Percentiles rank a stretch among this genome's conserved stretches.
phyloP scores from a whole-genome alignment of 2,888 invertebrate genomes.

The Dynastes hyllus region DNA sequence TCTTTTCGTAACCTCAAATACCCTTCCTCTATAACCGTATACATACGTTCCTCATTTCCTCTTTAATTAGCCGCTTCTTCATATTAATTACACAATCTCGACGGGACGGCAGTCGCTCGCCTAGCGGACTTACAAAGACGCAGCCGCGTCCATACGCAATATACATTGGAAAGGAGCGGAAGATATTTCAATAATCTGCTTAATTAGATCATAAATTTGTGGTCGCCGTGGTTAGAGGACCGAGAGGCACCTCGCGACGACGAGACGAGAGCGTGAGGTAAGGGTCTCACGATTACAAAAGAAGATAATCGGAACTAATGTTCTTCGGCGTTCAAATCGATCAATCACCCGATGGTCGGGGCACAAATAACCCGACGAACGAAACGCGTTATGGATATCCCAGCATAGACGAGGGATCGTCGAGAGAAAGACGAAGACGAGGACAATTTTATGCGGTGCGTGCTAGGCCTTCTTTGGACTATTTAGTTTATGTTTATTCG shows the following conservation, averaged over 20 bases:
- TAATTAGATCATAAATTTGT: slow-evolving; percentile 45
- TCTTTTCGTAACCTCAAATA: too few species aligned
- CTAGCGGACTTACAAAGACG: background rate
- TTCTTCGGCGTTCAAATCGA: slow-evolving; percentile 62
- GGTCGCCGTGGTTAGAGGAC: background rate
- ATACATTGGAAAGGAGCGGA: background rate
- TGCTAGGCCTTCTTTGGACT: slow-evolving; percentile 45
- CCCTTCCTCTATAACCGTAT: too few species aligned
- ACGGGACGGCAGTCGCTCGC: too few species aligned
- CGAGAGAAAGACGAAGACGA: background rate
- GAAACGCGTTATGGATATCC: slow-evolving; percentile 9
- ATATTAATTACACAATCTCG: slow-evolving; percentile 2
- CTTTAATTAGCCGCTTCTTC: slow-evolving; percentile 1
- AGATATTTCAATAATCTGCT: slow-evolving; percentile 40
- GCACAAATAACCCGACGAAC: slow-evolving; percentile 22
- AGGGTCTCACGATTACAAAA: slow-evolving; percentile 62
- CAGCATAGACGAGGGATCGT: background rate
- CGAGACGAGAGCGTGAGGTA: slow-evolving; percentile 28
- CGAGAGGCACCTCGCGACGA: background rate
- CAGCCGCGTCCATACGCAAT: too few species aligned
- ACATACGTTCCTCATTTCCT: background rate
- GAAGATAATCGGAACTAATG: slow-evolving; percentile 64
- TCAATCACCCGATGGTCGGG: slow-evolving; percentile 58
- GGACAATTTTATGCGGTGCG: slow-evolving; percentile 37
- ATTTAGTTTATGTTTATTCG: slow-evolving; percentile 34